These are phyloP conservation scores for Nesoenas mayeri DNA, from an alignment of 2,113 vertebrate species.

Conservation along the genomic window DNA sequence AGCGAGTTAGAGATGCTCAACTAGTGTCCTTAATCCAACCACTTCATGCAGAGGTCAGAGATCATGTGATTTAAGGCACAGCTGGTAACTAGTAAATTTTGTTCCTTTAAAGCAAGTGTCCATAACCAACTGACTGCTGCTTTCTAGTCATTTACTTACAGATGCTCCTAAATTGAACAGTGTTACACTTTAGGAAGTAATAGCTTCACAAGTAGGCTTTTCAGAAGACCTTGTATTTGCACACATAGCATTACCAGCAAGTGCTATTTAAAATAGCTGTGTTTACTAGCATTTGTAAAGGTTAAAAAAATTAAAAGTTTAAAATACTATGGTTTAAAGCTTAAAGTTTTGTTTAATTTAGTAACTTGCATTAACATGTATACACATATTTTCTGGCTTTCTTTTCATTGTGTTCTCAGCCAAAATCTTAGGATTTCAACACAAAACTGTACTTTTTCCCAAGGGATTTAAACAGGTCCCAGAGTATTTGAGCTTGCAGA, in stretches of 20 bases:
- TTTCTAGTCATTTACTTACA: background rate
- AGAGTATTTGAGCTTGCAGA: background rate
- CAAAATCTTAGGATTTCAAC: background rate
- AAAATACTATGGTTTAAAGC: background rate
- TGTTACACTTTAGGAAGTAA: background rate
- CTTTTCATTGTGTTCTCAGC: background rate
- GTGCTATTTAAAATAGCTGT: background rate
- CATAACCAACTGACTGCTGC: background rate
- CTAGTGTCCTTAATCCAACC: conserved; percentile 32
- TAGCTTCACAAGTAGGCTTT: background rate
- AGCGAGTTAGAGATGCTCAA: background rate
- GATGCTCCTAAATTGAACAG: background rate
- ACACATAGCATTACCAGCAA: background rate
- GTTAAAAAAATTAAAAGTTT: background rate
- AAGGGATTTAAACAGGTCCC: background rate
- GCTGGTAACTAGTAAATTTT: background rate
- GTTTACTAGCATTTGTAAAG: background rate
- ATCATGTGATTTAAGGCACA: background rate
- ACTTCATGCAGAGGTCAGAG: background rate
- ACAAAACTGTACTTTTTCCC: background rate
- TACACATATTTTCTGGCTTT: background rate
- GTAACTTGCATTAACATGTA: background rate
- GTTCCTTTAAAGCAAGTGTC: background rate
- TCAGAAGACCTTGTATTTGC: background rate
- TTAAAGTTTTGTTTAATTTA: background rate